These are phyloP conservation scores for Cryptoblepharus egeriae DNA, from an alignment of 2,797 vertebrate species.

Conservation along the genomic window DNA sequence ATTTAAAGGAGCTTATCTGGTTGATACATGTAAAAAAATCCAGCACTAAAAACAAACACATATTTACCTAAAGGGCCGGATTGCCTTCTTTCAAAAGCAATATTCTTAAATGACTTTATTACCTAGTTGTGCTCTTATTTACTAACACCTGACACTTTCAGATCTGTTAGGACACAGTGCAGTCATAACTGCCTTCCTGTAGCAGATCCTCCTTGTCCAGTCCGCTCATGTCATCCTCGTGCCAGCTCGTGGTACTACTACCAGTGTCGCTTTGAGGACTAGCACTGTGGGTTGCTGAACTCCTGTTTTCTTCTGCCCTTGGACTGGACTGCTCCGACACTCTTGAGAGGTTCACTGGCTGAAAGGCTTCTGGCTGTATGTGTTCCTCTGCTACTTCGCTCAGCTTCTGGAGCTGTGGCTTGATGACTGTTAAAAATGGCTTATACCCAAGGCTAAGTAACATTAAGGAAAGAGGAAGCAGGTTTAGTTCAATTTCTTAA, in stretches of 20 bases:
- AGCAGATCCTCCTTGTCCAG: constrained; percentile 84
- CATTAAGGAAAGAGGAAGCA: constrained; percentile 30
- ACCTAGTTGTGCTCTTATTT: constrained; percentile 30
- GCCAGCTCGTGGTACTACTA: constrained; percentile 63
- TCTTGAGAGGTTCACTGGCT: constrained; percentile 84
- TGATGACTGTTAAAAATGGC: constrained; percentile 93
- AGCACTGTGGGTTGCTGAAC: constrained; percentile 74
- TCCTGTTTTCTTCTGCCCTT: constrained; percentile 85
- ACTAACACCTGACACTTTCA: constrained; percentile 28
- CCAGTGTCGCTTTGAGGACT: constrained; percentile 78
- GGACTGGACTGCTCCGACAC: constrained; percentile 76
- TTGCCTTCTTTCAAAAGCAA: constrained; percentile 52
- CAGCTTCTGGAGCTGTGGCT: constrained; percentile 92
- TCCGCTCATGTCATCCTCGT: constrained; percentile 80
- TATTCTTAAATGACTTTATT: constrained; percentile 53
- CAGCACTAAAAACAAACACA: constrained; percentile 29
- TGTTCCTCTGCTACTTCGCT: constrained; percentile 85
- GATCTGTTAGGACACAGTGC: constrained; percentile 86
- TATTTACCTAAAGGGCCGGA: constrained; percentile 57
- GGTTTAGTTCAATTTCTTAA: constrained; percentile 10
- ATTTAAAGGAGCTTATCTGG: constrained; percentile 54
- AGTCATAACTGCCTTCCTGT: constrained; percentile 92
- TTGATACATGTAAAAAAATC: constrained; percentile 17
- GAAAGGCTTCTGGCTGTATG: constrained; percentile 89
- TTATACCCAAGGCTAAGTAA: constrained; percentile 92